Percentiles rank a stretch among this genome's conserved stretches.
Evolutionary conservation across 2,797 vertebrate species (phyloP).

Genomic region (Sebastes matsubarae): DNA sequence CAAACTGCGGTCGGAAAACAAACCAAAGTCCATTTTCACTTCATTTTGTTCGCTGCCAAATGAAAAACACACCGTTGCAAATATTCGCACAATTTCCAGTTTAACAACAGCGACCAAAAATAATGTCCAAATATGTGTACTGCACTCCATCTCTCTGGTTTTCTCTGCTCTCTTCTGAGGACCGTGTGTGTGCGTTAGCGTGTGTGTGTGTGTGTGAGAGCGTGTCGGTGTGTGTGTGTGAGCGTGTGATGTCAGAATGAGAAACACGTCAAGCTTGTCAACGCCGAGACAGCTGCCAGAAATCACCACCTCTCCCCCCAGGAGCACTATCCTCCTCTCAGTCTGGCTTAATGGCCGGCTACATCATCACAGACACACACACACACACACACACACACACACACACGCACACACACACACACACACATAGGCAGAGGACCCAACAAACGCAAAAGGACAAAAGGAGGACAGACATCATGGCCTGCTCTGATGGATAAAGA

Average conservation of each 20-base stretch:
- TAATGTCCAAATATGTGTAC: not conserved
- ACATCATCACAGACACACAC: not conserved
- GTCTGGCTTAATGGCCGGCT: conserved; percentile 38
- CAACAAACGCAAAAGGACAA: conserved; percentile 41
- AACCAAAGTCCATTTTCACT: conserved; percentile 23
- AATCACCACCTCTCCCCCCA: conserved; percentile 52
- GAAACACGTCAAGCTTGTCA: conserved; percentile 57
- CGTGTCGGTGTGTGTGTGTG: not conserved
- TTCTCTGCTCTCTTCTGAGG: not conserved
- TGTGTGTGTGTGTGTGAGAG: not conserved
- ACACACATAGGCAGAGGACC: not conserved
- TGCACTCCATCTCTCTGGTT: not conserved
- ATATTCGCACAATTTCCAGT: conserved; percentile 17
- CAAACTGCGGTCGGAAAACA: conserved; percentile 26
- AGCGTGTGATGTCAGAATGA: conserved; percentile 47
- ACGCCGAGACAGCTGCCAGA: conserved; percentile 50
- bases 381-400: not conserved
- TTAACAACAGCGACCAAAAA: conserved; percentile 15
- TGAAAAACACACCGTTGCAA: conserved; percentile 23
- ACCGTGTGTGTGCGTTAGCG: not conserved
- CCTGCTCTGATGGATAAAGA: conserved; percentile 74
- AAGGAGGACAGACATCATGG: conserved; percentile 49
- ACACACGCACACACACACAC: not conserved
- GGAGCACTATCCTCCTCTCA: conserved; percentile 39
- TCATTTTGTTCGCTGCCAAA: conserved; percentile 9